Conservation (phyloP, 1,140 invertebrate species). For the Polypedilum vanderplanki region DNA sequence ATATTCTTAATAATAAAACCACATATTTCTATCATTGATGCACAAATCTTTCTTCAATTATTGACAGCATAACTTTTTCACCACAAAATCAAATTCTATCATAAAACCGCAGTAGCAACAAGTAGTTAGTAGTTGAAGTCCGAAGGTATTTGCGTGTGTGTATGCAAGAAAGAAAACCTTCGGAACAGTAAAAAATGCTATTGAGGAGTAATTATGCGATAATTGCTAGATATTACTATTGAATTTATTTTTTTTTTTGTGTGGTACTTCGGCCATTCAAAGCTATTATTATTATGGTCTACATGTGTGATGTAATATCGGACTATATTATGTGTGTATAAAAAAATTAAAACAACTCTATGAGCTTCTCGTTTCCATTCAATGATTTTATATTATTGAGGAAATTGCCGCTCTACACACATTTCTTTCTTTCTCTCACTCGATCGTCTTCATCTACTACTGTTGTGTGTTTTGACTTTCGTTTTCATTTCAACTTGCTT, state of each 20-base stretch:
- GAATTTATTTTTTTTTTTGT: no score
- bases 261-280: no score
- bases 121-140: no score
- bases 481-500: background rate
- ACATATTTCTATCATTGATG: no score
- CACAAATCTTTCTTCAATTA: no score
- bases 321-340: background rate
- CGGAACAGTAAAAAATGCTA: background rate
- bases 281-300: background rate
- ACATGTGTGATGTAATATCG: slow-evolving; percentile 8
- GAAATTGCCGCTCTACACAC: background rate
- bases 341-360: slow-evolving; percentile 3
- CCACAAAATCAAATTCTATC: no score
- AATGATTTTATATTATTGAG: slow-evolving; percentile 6
- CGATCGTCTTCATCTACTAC: no score
- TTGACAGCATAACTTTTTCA: no score
- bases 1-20: no score
- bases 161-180: background rate
- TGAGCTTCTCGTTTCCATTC: background rate
- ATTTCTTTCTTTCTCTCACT: background rate
- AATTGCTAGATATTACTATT: slow-evolving; percentile 7
- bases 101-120: no score
- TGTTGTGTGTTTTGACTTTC: slow-evolving; percentile 6
- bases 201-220: background rate
- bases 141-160: no score